Evolutionary conservation across 2,797 vertebrate species (phyloP).

Genomic region (Enteromius trimaculatus): DNA sequence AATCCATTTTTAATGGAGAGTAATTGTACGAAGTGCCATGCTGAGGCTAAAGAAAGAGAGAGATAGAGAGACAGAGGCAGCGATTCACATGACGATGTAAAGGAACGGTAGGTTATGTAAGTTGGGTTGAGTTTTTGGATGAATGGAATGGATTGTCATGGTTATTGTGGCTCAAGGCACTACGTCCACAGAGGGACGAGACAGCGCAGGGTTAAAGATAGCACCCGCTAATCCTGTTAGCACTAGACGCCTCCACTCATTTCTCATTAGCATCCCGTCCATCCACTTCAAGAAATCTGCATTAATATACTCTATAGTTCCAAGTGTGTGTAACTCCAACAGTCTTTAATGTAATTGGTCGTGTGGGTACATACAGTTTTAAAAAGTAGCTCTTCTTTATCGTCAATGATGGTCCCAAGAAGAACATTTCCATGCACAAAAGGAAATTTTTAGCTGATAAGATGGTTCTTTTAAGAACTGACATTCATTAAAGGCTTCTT

Average conservation of each 20-base stretch:
- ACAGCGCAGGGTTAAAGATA: conserved; percentile 45
- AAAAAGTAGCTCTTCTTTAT: not conserved
- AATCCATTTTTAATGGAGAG: conserved; percentile 73
- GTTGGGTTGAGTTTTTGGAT: conserved; percentile 33
- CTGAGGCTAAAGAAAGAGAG: conserved; percentile 52
- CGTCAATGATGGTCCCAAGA: not conserved
- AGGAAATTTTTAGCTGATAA: not conserved
- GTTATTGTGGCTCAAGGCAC: conserved; percentile 7
- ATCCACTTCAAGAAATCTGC: conserved; percentile 36
- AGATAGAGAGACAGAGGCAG: conserved; percentile 20
- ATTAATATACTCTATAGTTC: conserved; percentile 12
- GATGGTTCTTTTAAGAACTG: not conserved
- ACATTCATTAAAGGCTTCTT: not conserved
- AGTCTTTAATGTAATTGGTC: not conserved
- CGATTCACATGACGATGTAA: conserved; percentile 25
- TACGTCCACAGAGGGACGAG: conserved; percentile 27
- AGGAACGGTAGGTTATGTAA: conserved; percentile 24
- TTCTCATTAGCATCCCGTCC: conserved; percentile 37
- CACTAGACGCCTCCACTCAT: conserved; percentile 27
- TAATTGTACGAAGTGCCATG: conserved; percentile 69
- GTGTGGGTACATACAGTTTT: not conserved
- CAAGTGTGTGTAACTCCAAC: conserved; percentile 2
- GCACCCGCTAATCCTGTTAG: conserved; percentile 53
- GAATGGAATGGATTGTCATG: conserved; percentile 34
- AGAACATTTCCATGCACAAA: not conserved